phyloP scores from a whole-genome alignment of 2,797 vertebrate genomes.

The Silurus lanzhouensis region DNA sequence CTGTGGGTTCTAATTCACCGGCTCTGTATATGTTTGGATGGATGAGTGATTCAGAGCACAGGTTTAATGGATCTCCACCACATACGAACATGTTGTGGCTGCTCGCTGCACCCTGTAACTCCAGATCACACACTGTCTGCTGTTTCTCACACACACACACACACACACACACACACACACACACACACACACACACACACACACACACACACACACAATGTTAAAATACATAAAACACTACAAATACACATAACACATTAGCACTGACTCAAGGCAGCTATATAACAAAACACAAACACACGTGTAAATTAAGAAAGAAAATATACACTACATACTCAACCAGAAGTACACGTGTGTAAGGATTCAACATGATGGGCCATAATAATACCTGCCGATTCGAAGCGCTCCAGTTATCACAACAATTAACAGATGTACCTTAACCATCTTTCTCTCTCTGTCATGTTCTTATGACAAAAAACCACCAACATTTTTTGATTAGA shows the following conservation, averaged over 20 bases:
- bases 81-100: slow-evolving; percentile 79
- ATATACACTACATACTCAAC: not conserved
- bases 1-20: slow-evolving; percentile 59
- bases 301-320: not conserved
- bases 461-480: not conserved
- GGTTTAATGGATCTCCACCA: slow-evolving; percentile 78
- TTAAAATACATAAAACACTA: not conserved
- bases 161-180: slow-evolving; percentile 5
- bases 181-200: slow-evolving; percentile 6
- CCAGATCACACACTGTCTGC: slow-evolving; percentile 77
- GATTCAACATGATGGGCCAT: not conserved
- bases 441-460: not conserved
- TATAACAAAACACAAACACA: not conserved
- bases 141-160: slow-evolving; percentile 55
- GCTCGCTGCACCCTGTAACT: slow-evolving; percentile 80
- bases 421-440: not conserved
- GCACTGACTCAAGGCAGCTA: not conserved
- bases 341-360: not conserved
- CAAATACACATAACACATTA: not conserved
- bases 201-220: not conserved
- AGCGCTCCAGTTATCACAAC: not conserved
- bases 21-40: slow-evolving; percentile 42
- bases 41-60: slow-evolving; percentile 77
- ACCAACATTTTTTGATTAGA: no score
- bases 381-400: not conserved